Percentiles rank a stretch among this genome's conserved stretches.
Evolutionary conservation across 2,113 vertebrate genomes (phyloP).

Genomic region (Eclectus roratus): DNA sequence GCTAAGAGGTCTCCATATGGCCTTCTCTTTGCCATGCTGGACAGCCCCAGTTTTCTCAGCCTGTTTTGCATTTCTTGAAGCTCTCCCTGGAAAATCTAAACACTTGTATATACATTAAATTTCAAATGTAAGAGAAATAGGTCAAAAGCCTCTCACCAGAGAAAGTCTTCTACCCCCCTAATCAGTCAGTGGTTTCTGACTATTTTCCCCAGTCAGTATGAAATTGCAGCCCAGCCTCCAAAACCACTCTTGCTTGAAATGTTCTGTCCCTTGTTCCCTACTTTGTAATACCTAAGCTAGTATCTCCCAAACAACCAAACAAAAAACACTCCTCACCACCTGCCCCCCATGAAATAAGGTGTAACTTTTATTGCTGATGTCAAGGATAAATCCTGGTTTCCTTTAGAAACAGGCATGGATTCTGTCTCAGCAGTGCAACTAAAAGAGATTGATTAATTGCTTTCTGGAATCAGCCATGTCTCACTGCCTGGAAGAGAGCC

Average conservation of each 20-base stretch:
- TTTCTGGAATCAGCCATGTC: neutral
- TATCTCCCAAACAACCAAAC: neutral
- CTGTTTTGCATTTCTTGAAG: neutral
- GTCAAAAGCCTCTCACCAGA: neutral
- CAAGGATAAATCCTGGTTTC: neutral
- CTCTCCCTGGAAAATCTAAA: neutral
- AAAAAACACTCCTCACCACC: neutral
- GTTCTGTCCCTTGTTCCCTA: accelerated
- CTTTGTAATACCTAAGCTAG: neutral
- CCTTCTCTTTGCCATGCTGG: neutral
- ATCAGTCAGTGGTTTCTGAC: neutral
- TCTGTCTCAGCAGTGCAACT: neutral
- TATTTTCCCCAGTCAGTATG: neutral
- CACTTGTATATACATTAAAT: neutral
- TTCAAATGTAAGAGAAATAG: neutral
- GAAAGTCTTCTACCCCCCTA: neutral
- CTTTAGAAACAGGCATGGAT: neutral
- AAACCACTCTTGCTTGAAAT: neutral
- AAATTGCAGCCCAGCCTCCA: neutral
- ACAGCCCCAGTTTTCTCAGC: neutral
- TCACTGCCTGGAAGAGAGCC: neutral
- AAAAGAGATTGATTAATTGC: neutral
- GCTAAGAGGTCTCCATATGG: neutral
- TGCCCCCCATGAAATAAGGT: neutral
- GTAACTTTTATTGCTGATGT: neutral